Base-by-base conservation (phyloP, 2,888 invertebrate genomes). In the Idaea dimidiata region DNA sequence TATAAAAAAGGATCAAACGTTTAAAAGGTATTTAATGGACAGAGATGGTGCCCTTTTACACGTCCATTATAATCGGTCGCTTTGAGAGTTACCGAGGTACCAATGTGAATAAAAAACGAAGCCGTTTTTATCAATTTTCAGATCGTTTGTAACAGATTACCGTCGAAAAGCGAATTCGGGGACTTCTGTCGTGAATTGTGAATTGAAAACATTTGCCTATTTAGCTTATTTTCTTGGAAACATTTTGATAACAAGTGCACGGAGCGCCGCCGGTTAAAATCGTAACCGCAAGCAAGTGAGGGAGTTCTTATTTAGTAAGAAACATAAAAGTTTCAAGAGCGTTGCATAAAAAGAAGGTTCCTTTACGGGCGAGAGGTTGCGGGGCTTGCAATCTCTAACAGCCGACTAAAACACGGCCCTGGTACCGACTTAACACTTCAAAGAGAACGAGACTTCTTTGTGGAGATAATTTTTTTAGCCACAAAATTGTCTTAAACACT, bases 21-120 rank as follows among this genome's bases (percentile, higher is more conserved):
- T 91, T 91, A 88, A 89, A 91, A 90, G 87, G 88, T 91, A 91
- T 91, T 89, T 91, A 91, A 91, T 91, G 91, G 89, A 90, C 86
- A 86, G 85, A 83, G 83, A 88, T 89, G 88, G 84, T 86, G 85
- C 84, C 89, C 88, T 87, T 91, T 92, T 91, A 87, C 85, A 80
- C 84, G 80, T 87, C 91, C 91, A 90, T 91, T 92, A 89, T 89
- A 88, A 88, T 83, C 79, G 79, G 79, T 73, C 88, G 91, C 88
- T 90, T 89, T 87, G 87, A 91, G 87, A 85, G 87, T 88, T 85
- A 86, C 83, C 82, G 82, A 80, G 79, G 83, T 81, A 82, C 75
- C 78, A 82, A 82, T 80, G 74, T 79, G 82, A 83, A 85, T 86
- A 84, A 85, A 86, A 88, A 82, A 80, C 71, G 80, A 78, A 76